Conservation (phyloP, 1,140 invertebrate genomes). For the Drosophila santomea region DNA sequence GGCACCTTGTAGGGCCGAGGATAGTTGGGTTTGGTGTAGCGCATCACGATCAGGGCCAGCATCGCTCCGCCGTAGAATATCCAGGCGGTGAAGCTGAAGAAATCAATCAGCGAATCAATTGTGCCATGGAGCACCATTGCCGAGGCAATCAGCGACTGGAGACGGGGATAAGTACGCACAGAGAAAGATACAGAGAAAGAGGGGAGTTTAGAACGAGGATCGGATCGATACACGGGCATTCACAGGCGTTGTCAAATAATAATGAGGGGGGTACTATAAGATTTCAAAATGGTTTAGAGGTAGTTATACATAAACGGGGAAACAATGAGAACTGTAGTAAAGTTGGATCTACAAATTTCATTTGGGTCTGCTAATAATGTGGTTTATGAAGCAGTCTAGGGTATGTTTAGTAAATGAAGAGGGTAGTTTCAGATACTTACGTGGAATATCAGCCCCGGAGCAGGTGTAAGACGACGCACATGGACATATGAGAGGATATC, state of each 20-base stretch:
- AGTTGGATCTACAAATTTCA: too few species aligned
- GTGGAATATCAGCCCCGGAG: slow-evolving; percentile 98
- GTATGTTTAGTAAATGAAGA: not conserved
- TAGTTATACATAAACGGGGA: not conserved
- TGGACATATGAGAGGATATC: slow-evolving; percentile 97
- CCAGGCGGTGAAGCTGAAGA: slow-evolving; percentile 98
- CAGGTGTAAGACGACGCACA: slow-evolving; percentile 94
- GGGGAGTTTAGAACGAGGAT: slow-evolving; percentile 25
- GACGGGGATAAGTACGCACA: slow-evolving; percentile 20
- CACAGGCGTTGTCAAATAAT: not conserved
- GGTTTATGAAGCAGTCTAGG: not conserved
- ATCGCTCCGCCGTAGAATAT: slow-evolving; percentile 97
- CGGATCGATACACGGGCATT: not conserved
- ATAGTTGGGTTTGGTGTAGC: slow-evolving; percentile 94
- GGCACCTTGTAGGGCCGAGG: slow-evolving; percentile 95
- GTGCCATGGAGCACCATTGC: slow-evolving; percentile 95
- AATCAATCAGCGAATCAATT: slow-evolving; percentile 96
- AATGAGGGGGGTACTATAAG: not conserved
- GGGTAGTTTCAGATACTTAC: slow-evolving; percentile 86
- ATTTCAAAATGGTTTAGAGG: not conserved
- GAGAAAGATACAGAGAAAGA: slow-evolving; percentile 60
- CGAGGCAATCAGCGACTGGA: slow-evolving; percentile 89
- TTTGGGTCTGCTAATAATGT: not conserved
- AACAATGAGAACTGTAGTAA: too few species aligned
- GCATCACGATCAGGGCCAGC: slow-evolving; percentile 94